Conservation (phyloP, 2,113 vertebrate genomes). For the Onychorhynchus coronatus region DNA sequence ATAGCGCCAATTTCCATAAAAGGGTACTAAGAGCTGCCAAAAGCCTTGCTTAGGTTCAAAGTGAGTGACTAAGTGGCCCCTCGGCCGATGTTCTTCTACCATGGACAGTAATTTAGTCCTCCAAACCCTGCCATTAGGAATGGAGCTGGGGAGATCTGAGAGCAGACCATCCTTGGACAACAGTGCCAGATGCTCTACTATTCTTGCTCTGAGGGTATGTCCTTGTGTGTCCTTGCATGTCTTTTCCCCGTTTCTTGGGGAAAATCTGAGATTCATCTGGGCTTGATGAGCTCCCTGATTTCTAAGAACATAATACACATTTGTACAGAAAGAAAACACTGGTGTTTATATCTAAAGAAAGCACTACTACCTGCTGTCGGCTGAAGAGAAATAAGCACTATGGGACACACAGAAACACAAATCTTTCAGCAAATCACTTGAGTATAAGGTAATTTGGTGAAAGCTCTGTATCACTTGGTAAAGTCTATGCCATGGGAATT, state of each 20-base stretch:
- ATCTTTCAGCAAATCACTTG: neutral
- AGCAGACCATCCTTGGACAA: neutral
- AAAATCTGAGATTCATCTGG: neutral
- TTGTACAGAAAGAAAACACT: neutral
- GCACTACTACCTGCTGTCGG: neutral
- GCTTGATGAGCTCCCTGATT: neutral
- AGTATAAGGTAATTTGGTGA: neutral
- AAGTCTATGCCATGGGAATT: neutral
- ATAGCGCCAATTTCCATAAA: neutral
- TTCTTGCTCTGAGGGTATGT: neutral
- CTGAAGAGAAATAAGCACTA: neutral
- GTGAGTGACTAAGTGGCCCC: neutral
- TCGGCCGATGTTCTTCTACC: neutral
- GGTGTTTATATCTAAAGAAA: neutral
- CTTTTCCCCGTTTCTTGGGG: neutral
- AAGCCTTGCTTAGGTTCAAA: neutral
- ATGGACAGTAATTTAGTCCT: neutral
- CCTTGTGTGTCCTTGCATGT: neutral
- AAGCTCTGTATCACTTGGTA: neutral
- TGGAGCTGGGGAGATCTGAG: neutral
- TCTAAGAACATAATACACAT: neutral
- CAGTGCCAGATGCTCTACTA: neutral
- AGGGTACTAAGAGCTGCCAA: neutral
- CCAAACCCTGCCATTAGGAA: neutral
- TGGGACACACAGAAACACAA: neutral